Base-by-base conservation (phyloP, 2,888 invertebrate genomes). In the Pyrgus malvae region DNA sequence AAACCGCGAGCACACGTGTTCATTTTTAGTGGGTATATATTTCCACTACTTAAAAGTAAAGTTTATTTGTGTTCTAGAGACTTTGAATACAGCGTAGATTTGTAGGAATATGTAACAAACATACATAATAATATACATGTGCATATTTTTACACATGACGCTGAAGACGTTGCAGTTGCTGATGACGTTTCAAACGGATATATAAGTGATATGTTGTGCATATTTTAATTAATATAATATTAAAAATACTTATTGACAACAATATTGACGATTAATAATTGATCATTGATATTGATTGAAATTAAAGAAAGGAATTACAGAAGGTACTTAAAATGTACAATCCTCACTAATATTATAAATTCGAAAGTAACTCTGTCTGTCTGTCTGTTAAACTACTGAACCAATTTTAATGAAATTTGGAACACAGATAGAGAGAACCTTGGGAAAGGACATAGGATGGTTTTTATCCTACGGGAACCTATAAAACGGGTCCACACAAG, bases 11-110 rank as follows among this genome's bases (percentile, higher is more conserved):
- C 33, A 21, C 48, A 48, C 48, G 48, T 48, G 48, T 29, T 29
- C 27, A 48, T 21, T 40, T 48, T 49, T 21, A 38, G 40, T 49
- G 29, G 11, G 31, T 19, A 49, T 40, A 48, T 27, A 42, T 29
- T 29, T 27, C 42, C 11, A 27, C 14, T 21, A 40, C 41, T 41
- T 33, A 31, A 33, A 41, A 50, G 41, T 50, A 38, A 48, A 29
- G 31, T 41, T 14, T 50, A 50, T 50, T 50, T 50, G 41, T 50
- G 16, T 50, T 41, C 41, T 41, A 41, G 41, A 41, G 31, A 41
- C 33, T 40, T 19, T n/a, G 40, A 40, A 31, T 50, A 17, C 31
- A 14, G 29, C 49, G 41, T 41, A 50, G 31, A 41, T 41, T 50
- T 50, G 16, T n/a, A 25, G 23, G n/a, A 41, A 33, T 23, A 50